Evolutionary conservation across 2,113 vertebrate species (phyloP), one percentile per base, ranked within the genome.

Genomic region (Diphyllodes magnificus): DNA sequence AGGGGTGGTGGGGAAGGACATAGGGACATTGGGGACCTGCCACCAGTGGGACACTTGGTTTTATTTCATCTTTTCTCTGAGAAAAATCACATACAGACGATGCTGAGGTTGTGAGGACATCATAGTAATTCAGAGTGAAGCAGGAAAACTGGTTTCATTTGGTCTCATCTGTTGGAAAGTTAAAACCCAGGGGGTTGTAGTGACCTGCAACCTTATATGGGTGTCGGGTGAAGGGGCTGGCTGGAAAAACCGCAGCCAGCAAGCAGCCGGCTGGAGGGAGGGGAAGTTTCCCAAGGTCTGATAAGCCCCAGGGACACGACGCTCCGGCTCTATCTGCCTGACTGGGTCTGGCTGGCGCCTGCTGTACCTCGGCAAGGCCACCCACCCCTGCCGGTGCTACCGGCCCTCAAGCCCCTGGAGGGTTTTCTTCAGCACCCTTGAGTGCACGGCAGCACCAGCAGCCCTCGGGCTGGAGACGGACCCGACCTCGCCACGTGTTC

Each of bases 381-480:
- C 44, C 11, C 4, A 0, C 8, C 42, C 59, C 63, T 4, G 0
- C 45, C 11, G 5, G 13, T 19, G 13, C 24, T 9, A 1, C 11
- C 0, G 0, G 39, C 23, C 20, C 61, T 22, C 6, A 0, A 1
- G 23, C 35, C 51, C n/a, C 63, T 0, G 2, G 8, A 16, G 78
- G 20, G 20, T 33, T 47, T 49, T 21, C 31, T 25, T 4, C 73
- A 54, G 28, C 73, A 28, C 50, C 77, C 11, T 6, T 1, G 69
- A 25, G 84, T 5, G 83, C 49, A 7, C 0, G 0, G 79, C 70
- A 75, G 63, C 49, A 3, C 25, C 66, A 13, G 49, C 60, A 39
- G 61, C 72, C 35, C 83, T 15, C 0, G 2, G 86, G 35, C 44
- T 57, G 72, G 40, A 68, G 30, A 37, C 0, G 1, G 77, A 56